Conservation (phyloP, 2,113 vertebrate genomes). For the Scytalopus superciliaris region DNA sequence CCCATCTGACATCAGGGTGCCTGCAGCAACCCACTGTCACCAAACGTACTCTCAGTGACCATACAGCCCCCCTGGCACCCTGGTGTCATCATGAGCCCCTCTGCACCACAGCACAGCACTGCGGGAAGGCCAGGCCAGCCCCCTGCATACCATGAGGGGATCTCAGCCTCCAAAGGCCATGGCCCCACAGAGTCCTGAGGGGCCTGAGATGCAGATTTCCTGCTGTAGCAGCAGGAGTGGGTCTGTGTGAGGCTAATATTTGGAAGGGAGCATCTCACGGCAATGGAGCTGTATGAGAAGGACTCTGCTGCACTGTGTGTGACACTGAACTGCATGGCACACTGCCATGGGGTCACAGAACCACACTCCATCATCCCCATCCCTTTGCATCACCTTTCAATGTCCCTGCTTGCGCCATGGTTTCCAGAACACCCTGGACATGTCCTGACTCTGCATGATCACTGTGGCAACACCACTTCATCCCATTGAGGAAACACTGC, state of each 20-base stretch:
- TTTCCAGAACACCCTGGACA: no score
- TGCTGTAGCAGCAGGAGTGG: not conserved
- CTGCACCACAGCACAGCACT: not conserved
- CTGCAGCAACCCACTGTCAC: not conserved
- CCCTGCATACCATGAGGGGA: not conserved
- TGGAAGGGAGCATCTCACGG: not conserved
- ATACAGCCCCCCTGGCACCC: no score
- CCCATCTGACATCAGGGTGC: not conserved
- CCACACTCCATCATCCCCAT: not conserved
- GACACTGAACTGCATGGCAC: not conserved
- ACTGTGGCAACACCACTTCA: not conserved
- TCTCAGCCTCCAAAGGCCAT: not conserved
- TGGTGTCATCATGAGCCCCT: not conserved
- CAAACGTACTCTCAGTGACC: not conserved
- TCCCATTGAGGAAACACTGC: not conserved
- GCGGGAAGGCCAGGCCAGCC: not conserved
- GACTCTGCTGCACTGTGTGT: not conserved
- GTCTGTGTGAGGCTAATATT: not conserved
- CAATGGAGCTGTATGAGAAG: not conserved
- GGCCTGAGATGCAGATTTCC: not conserved
- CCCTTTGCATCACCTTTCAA: not conserved
- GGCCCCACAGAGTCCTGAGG: not conserved
- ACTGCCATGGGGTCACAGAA: not conserved
- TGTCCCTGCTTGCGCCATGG: not conserved
- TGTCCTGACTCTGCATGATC: not conserved